Conservation (phyloP, 2,888 invertebrate species). For the Caenorhabditis japonica region DNA sequence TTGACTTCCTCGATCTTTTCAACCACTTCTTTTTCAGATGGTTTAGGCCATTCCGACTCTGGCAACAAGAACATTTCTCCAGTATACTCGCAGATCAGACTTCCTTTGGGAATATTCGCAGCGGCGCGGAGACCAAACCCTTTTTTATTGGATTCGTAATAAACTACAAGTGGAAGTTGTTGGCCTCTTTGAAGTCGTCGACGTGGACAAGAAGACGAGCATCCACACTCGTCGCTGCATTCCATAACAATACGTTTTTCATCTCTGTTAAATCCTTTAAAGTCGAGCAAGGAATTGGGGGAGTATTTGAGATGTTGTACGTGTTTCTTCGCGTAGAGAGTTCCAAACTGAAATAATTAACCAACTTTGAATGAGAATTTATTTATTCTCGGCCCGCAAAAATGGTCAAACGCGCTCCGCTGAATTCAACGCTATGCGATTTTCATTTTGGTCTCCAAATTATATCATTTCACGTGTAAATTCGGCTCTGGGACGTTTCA, state of each 20-base stretch:
- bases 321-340: not conserved
- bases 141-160: slow-evolving; percentile 13
- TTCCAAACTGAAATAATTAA: slow-evolving; percentile 9
- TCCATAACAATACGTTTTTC: not conserved
- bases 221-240: slow-evolving; percentile 23
- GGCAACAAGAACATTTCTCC: slow-evolving; percentile 9
- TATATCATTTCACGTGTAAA: too few relatives aligned
- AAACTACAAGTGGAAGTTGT: slow-evolving; percentile 5
- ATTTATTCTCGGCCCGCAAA: too few relatives aligned
- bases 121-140: slow-evolving; percentile 35
- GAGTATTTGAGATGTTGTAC: not conserved
- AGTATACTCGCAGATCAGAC: slow-evolving; percentile 35
- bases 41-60: not conserved
- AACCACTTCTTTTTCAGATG: not conserved
- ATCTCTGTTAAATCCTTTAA: not conserved
- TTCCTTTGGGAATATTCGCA: slow-evolving; percentile 4
- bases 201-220: slow-evolving; percentile 7
- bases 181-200: slow-evolving; percentile 27
- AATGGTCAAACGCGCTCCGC: too few relatives aligned
- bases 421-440: too few relatives aligned
- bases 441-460: too few relatives aligned
- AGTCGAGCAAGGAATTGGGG: not conserved
- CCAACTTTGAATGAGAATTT: too few relatives aligned
- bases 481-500: too few relatives aligned
- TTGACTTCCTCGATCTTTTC: not conserved